phyloP scores from a whole-genome alignment of 1,140 invertebrate genomes.

The Bombus cullumanus region DNA sequence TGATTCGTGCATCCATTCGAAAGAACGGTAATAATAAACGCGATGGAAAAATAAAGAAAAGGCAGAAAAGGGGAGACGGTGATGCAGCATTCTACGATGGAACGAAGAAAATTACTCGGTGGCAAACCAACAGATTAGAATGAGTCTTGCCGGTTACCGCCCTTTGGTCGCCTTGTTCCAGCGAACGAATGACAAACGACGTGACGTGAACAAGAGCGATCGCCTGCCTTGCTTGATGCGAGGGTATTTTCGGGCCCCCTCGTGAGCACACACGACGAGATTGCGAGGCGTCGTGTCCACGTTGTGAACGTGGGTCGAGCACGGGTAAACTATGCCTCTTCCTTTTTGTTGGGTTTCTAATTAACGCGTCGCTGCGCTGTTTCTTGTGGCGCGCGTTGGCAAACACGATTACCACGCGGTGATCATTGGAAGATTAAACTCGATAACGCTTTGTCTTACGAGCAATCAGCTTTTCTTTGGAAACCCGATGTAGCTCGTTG shows the following conservation, averaged over 20 bases:
- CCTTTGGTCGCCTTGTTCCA: conserved; percentile 46
- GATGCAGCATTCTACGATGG: background rate
- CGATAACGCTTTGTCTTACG: conserved; percentile 49
- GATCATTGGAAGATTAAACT: conserved; percentile 51
- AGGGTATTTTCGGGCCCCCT: conserved; percentile 54
- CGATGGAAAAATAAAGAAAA: background rate
- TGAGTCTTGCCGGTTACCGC: conserved; percentile 42
- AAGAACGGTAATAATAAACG: conserved; percentile 4
- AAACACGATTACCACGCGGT: conserved; percentile 29
- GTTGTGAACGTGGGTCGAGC: conserved; percentile 17
- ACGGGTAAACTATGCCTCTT: conserved; percentile 34
- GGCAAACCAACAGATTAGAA: conserved; percentile 43
- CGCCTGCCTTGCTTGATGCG: conserved; percentile 46
- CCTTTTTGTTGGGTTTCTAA: conserved; percentile 59
- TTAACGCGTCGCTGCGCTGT: conserved; percentile 55
- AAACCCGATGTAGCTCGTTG: background rate
- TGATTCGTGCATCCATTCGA: background rate
- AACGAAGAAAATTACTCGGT: conserved; percentile 51
- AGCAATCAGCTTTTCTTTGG: conserved; percentile 25
- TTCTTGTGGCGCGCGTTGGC: conserved; percentile 13
- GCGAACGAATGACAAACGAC: conserved; percentile 63
- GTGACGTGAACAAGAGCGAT: conserved; percentile 66
- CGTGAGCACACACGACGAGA: conserved; percentile 46
- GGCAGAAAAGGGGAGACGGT: background rate
- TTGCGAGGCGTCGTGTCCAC: conserved; percentile 20